These are phyloP conservation scores for Lycia hirtaria DNA, from an alignment of 2,888 invertebrate species.

Conservation along the genomic window DNA sequence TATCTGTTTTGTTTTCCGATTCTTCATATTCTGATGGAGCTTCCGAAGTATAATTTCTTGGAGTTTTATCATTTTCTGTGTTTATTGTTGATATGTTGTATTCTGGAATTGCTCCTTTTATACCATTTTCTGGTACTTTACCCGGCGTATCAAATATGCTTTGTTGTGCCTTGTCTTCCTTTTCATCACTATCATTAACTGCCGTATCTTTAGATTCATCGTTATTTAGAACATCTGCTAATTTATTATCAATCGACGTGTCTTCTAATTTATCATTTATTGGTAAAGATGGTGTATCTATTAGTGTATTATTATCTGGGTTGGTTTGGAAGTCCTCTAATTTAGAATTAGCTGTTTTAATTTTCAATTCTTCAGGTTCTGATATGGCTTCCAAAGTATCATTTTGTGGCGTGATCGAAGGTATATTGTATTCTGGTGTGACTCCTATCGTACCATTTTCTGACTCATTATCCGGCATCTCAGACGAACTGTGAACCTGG, in stretches of 20 bases:
- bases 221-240: background rate
- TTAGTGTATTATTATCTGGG: background rate
- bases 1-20: background rate
- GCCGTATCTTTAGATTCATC: background rate
- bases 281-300: background rate
- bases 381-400: background rate
- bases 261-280: background rate
- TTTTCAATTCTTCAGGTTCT: background rate
- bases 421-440: no score
- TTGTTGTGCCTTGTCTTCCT: no score
- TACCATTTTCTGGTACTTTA: background rate
- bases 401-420: background rate
- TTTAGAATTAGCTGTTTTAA: background rate
- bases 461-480: background rate
- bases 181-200: background rate
- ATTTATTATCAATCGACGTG: background rate
- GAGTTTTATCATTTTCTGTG: background rate
- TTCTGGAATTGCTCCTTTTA: background rate
- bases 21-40: background rate
- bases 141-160: no score
- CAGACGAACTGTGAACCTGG: background rate
- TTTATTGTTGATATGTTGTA: background rate
- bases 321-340: background rate
- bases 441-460: background rate
- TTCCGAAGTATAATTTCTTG: background rate